A percentile compares a stretch with the other conserved stretches of the same genome.
Evolutionary conservation across 2,888 invertebrate species (phyloP).

Genomic region (Alsophila aescularia): DNA sequence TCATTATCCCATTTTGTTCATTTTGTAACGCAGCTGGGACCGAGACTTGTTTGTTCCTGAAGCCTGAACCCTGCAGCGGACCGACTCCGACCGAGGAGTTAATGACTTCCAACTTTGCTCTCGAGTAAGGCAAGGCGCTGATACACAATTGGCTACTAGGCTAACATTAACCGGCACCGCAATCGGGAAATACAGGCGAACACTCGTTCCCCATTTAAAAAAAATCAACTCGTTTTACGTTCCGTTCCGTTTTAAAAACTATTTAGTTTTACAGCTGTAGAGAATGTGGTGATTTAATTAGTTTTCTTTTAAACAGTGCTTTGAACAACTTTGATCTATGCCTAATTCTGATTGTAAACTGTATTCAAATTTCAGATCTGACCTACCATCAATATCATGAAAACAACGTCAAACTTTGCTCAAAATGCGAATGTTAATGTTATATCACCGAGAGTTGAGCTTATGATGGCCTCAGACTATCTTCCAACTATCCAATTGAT

Average conservation of each 20-base stretch:
- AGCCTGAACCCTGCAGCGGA: slow-evolving; percentile 40
- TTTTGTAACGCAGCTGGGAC: slow-evolving; percentile 57
- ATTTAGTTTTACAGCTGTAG: slow-evolving; percentile 29
- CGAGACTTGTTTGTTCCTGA: slow-evolving; percentile 27
- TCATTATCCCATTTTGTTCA: slow-evolving; percentile 61
- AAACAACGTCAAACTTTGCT: no score
- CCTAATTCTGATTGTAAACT: no score
- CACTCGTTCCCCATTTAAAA: slow-evolving; percentile 29
- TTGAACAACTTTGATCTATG: slow-evolving; percentile 5
- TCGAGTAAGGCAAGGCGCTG: slow-evolving; percentile 40
- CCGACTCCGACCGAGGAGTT: slow-evolving; percentile 48
- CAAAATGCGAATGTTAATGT: no score
- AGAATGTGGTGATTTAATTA: slow-evolving; percentile 24
- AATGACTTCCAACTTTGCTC: slow-evolving; percentile 62
- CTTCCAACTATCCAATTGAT: no score
- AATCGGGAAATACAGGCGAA: slow-evolving; percentile 53
- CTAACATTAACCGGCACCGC: slow-evolving; percentile 56
- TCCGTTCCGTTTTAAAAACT: slow-evolving; percentile 34
- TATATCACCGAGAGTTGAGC: no score
- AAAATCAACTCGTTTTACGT: slow-evolving; percentile 44
- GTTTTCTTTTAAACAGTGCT: slow-evolving; percentile 11
- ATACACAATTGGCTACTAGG: slow-evolving; percentile 59
- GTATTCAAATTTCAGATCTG: no score
- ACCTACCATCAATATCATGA: no score
- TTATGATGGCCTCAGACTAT: no score